Evolutionary conservation across 1,140 invertebrate species (phyloP).

Genomic region (Danaus plexippus): DNA sequence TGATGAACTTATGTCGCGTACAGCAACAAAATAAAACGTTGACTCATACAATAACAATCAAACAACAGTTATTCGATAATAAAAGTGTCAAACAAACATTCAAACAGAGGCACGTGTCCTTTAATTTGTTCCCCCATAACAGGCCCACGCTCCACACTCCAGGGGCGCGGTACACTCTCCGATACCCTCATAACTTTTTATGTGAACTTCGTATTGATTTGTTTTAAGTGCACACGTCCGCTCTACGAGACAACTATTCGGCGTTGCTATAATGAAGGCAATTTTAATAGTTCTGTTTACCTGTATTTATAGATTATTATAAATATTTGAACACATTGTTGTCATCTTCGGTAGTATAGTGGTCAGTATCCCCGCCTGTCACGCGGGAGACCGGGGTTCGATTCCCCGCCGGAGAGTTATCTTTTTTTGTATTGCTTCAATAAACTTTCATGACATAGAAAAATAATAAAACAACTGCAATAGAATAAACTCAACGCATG

Average conservation of each 20-base stretch:
- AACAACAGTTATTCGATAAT: not conserved
- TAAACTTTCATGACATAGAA: too few relatives aligned
- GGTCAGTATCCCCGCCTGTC: constrained; percentile 39
- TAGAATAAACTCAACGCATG: too few relatives aligned
- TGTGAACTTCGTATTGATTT: constrained; percentile 28
- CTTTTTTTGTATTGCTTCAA: too few relatives aligned
- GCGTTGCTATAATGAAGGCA: too few relatives aligned
- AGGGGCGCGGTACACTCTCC: constrained; percentile 14
- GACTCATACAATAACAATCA: too few relatives aligned
- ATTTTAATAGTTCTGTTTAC: too few relatives aligned
- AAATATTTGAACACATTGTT: too few relatives aligned
- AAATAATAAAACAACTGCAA: too few relatives aligned
- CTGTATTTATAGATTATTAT: too few relatives aligned
- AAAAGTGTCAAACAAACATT: constrained; percentile 21
- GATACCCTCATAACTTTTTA: constrained; percentile 16
- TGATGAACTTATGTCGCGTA: too few relatives aligned
- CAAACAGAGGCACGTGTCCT: constrained; percentile 21
- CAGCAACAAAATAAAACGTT: too few relatives aligned
- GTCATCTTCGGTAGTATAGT: constrained; percentile 35
- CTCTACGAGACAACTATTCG: too few relatives aligned
- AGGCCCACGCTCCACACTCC: constrained; percentile 1
- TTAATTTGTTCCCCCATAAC: constrained; percentile 5
- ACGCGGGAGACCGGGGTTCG: constrained; percentile 34
- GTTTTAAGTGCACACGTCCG: not conserved
- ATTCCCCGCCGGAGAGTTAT: constrained; percentile 28